Evolutionary conservation across 2,113 vertebrate genomes (phyloP), one percentile per base, ranked within the genome.

Genomic region (Hylia prasina): DNA sequence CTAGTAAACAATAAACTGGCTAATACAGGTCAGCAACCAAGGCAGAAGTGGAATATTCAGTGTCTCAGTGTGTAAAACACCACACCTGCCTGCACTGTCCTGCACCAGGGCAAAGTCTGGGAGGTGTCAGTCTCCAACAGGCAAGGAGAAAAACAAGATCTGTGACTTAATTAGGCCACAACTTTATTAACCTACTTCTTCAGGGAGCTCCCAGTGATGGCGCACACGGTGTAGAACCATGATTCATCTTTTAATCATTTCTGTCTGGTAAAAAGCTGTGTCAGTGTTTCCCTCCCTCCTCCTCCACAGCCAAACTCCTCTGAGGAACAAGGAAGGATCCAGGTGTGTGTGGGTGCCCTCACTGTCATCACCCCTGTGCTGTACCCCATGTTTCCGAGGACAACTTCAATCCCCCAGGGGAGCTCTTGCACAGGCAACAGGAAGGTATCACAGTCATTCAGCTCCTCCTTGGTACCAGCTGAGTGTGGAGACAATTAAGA

Each of bases 161-260:
- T 47, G 51, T 37, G 76, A 82, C 80, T 94, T 92, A 94, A 94
- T 87, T 77, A 91, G 94, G 80, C 56, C 94, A 71, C 93, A 89
- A 28, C 76, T 95, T 94, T 45, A 94, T 94, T 94, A 95, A 91
- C 93, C 89, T 57, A 27, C 76, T 91, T 94, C 94, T 94, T 71
- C 60, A 66, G 86, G 86, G 91, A 95, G 78, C 86, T 83, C 75
- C 35, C 2, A 2, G 69, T 4, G 31, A 91, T 75, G 20, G 15
- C 68, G 93, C 79, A 57, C 78, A 61, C 3, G 4, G 15, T 3
- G 21, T 2, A 40, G 47, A 73, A 14, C 70, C 40, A 53, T 27
- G 91, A 81, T 60, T 94, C 86, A 75, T 58, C 81, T 92, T 94
- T 93, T 83, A 95, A 93, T 94, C 42, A 89, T 96, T 89, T 86